Percentiles rank a stretch among this genome's conserved stretches.
phyloP scores from a whole-genome alignment of 2,113 vertebrate genomes.

The Myrmecobius fasciatus region DNA sequence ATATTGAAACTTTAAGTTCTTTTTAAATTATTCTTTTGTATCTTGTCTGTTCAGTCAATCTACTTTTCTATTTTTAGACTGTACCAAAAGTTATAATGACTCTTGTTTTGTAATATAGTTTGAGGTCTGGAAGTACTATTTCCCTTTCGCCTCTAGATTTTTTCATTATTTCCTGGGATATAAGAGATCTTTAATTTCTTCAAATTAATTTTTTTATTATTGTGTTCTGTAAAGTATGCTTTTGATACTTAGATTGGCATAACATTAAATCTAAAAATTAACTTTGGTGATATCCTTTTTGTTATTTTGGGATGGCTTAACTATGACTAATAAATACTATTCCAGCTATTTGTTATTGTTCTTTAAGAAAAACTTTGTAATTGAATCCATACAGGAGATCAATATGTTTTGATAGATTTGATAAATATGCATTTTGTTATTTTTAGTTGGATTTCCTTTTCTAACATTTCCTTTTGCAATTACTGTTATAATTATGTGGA shows the following conservation, averaged over 20 bases:
- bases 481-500: background rate
- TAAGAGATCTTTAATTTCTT: background rate
- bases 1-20: background rate
- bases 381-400: background rate
- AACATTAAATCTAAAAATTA: background rate
- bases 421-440: background rate
- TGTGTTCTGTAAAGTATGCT: background rate
- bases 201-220: background rate
- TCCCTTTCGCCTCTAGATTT: background rate
- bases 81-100: background rate
- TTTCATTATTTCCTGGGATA: background rate
- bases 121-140: background rate
- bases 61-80: background rate
- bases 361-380: background rate
- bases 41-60: background rate
- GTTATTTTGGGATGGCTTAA: background rate
- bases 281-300: background rate
- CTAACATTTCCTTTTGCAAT: background rate
- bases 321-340: background rate
- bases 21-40: background rate
- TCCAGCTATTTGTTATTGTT: background rate
- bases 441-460: background rate
- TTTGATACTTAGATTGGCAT: background rate
- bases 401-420: background rate
- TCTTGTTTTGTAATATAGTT: background rate